Base-by-base conservation (phyloP, 2,888 invertebrate species). In the Seira musarum region DNA sequence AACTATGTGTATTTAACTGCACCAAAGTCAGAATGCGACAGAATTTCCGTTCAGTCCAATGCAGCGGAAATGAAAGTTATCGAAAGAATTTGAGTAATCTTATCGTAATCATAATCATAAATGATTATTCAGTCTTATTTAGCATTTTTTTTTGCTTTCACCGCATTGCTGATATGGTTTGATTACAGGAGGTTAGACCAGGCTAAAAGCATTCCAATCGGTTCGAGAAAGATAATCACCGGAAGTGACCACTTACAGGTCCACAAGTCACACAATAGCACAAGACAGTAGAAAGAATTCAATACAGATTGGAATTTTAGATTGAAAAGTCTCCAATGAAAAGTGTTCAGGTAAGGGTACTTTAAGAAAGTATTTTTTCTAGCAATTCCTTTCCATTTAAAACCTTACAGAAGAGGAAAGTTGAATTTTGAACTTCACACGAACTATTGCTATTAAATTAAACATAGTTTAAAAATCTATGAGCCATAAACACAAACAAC, bases 101-200 rank as follows among this genome's bases (percentile, higher is more conserved):
- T 30, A 30, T 30, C 30, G 30, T 30, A 2, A 30, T 30, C 30
- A 30, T 30, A 30, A 30, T 30, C 30, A 30, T 30, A 30, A 53
- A 53, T 53, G 17, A n/a, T 13, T 53, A 53, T n/a, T 53, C 53
- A 53, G 53, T 53, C 53, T 53, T 53, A 53, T 53, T 53, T 30
- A 13, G 53, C 6, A 17, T 30, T 30, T 53, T 53, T 17, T n/a
- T 17, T 53, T 53, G 53, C n/a, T 53, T 53, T 53, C 53, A 53
- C 53, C 53, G 53, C 53, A 53, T 53, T 53, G 53, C 53, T 17
- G 53, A 53, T 53, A 17, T 17, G 30, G 30, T 30, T 30, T 8
- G 30, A 30, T 30, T 30, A 30, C 8, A 8, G 8, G 8, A 30
- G 30, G 15, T 53, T 53, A 53, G 15, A 53, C 17, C 53, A 53